phyloP scores from a whole-genome alignment of 2,888 invertebrate species.

The Rhagonycha lutea region DNA sequence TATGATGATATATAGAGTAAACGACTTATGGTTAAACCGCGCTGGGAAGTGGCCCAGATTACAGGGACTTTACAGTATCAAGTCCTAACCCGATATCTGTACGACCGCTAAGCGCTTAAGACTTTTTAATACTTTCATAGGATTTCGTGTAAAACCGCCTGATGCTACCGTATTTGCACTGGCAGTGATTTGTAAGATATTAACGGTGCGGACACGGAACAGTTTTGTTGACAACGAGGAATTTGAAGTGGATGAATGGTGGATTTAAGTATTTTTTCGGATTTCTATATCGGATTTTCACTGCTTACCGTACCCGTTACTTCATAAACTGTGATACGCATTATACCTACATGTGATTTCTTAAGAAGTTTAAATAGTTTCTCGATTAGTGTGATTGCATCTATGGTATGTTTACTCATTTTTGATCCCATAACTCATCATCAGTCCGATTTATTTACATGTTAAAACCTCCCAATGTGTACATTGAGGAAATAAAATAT shows the following conservation, averaged over 20 bases:
- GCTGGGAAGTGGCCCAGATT: conserved; percentile 77
- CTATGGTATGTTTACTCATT: not conserved
- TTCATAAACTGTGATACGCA: conserved; percentile 38
- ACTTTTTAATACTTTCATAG: conserved; percentile 73
- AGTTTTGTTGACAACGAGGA: conserved; percentile 44
- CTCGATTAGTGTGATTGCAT: not conserved
- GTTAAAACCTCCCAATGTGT: not conserved
- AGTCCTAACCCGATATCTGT: conserved; percentile 65
- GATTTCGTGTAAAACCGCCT: conserved; percentile 53
- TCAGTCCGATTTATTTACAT: not conserved
- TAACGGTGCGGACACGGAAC: conserved; percentile 42
- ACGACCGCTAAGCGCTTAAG: conserved; percentile 69
- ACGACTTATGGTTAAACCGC: conserved; percentile 76
- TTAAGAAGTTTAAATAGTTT: not conserved
- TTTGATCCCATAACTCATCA: not conserved
- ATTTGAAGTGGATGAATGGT: conserved; percentile 29
- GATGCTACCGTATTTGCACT: conserved; percentile 45
- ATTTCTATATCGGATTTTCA: conserved; percentile 34
- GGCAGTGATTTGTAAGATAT: conserved; percentile 55
- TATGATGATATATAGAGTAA: conserved; percentile 73
- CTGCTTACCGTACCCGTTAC: conserved; percentile 23
- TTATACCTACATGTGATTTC: conserved; percentile 30
- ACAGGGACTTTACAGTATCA: conserved; percentile 61
- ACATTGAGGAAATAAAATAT: not conserved
- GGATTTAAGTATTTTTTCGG: conserved; percentile 29